These are phyloP conservation scores for Drosophila sproati DNA, from an alignment of 1,140 invertebrate species.

Conservation along the genomic window DNA sequence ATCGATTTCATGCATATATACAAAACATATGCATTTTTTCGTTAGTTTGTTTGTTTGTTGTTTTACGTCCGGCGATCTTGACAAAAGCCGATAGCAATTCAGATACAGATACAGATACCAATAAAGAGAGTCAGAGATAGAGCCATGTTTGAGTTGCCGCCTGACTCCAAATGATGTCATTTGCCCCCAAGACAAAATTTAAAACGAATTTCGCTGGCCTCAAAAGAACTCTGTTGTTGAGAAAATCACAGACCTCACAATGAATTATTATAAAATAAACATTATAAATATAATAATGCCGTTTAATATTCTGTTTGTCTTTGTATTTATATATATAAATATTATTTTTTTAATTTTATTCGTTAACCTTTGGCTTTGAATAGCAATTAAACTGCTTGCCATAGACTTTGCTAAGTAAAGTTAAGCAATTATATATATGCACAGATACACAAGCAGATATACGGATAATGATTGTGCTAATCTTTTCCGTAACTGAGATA, in stretches of 20 bases:
- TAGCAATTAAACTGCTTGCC: not conserved
- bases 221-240: not conserved
- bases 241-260: not conserved
- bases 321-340: not conserved
- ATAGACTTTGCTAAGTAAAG: constrained; percentile 26
- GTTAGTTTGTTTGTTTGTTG: not conserved
- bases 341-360: not conserved
- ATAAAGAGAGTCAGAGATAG: constrained; percentile 1
- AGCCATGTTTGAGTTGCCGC: constrained; percentile 11
- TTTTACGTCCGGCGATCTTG: not conserved
- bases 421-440: constrained; percentile 24
- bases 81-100: not conserved
- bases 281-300: constrained; percentile 4
- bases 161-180: constrained; percentile 38
- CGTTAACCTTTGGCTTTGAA: constrained; percentile 17
- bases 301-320: not conserved
- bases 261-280: constrained; percentile 2
- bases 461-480: constrained; percentile 6
- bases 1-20: not conserved
- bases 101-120: not conserved
- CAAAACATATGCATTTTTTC: not conserved
- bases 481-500: constrained; percentile 17
- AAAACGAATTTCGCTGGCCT: not conserved
- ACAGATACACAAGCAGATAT: not conserved
- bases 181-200: constrained; percentile 22